Evolutionary conservation across 2,113 vertebrate genomes (phyloP), one percentile per base, ranked within the genome.

Genomic region (Scalopus aquaticus): DNA sequence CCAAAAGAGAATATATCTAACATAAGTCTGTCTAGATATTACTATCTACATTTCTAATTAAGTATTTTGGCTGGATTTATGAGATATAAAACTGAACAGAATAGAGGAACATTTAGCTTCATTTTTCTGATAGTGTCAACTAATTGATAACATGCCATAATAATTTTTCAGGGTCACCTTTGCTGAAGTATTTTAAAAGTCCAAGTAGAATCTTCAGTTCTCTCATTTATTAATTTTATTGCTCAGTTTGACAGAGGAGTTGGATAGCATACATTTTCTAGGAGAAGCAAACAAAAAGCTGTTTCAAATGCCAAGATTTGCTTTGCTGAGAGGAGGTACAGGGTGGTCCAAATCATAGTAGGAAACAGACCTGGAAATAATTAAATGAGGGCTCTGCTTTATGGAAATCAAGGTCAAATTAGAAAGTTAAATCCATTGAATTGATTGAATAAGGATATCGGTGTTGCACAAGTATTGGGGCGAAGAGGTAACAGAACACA

Each of bases 151-250:
- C 24, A 62, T 39, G 22, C 16, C 51, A 76, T 95, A 69, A 77
- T 93, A 85, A 93, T 88, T 95, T 94, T 92, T 70, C 92, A 95
- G 95, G 95, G 97, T 96, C 88, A 96, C 93, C 93, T 97, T 92
- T 90, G 28, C 84, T 86, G 24, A 39, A 94, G 46, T 46, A n/a
- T 88, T 96, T 96, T 93, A 90, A 69, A 95, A 90, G 62, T 92
- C 87, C 9, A 76, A 1, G 5, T 74, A 84, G 84, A 90, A 65
- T 49, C 42, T 58, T 95, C 46, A 70, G 35, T 74, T 62, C 6
- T 84, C 49, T 92, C 81, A 72, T 81, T 90, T 80, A 81, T 96
- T 94, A 90, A 90, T 96, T 94, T 94, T 96, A 92, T 87, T 94
- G 62, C 81, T 91, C 49, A 76, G 7, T 20, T 83, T 89, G 79